Conservation (phyloP, 2,113 vertebrate species). For the Perca schrenkii region DNA sequence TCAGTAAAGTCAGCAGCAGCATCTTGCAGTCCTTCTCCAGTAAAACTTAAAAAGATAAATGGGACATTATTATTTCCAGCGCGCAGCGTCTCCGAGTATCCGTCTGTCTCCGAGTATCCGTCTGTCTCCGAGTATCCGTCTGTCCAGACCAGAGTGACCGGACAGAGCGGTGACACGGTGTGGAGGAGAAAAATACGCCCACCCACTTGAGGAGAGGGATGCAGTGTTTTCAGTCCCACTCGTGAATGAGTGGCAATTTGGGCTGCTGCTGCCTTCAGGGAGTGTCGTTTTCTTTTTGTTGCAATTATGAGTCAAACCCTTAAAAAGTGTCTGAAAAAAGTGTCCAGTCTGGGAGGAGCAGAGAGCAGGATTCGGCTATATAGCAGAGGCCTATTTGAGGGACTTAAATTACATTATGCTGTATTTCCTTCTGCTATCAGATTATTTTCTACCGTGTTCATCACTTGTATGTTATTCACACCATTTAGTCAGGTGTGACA, state of each 20-base stretch:
- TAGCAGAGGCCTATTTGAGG: too few species aligned
- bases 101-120: too few species aligned
- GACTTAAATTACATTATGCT: too few species aligned
- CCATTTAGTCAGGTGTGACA: too few species aligned
- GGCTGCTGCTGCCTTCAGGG: constrained; percentile 33
- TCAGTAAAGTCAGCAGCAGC: constrained; percentile 39
- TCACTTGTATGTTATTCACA: too few species aligned
- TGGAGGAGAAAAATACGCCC: constrained; percentile 13
- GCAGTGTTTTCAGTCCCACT: neutral
- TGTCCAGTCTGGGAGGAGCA: too few species aligned
- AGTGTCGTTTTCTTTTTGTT: neutral
- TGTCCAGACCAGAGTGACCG: constrained; percentile 30
- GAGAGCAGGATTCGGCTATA: too few species aligned
- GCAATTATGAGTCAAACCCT: neutral
- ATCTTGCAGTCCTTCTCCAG: constrained; percentile 32
- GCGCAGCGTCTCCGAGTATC: constrained; percentile 24
- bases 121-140: constrained; percentile 20
- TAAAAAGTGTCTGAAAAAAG: neutral
- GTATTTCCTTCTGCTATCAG: too few species aligned
- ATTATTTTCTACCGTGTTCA: too few species aligned
- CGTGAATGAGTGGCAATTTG: neutral
- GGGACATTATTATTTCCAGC: constrained; percentile 44
- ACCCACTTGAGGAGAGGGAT: constrained; percentile 18
- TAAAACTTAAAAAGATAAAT: constrained; percentile 18
- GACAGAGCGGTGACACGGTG: neutral